Evolutionary conservation across 64 coral and sea anemone species (phyloP), one percentile per base, ranked within the genome.

Genomic region (Pocillopora damicornis): DNA sequence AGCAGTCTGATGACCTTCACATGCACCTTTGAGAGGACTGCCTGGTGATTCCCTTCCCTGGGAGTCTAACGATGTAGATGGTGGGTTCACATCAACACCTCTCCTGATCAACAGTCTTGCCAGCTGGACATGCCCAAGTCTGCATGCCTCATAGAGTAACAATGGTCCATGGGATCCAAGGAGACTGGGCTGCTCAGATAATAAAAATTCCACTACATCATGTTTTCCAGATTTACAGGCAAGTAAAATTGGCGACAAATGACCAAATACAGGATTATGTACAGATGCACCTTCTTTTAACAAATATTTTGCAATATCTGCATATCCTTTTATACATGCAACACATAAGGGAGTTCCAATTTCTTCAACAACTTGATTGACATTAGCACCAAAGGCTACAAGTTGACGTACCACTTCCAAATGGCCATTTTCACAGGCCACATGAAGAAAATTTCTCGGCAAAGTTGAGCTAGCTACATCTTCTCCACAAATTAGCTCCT

Each of bases 351-450:
- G 93, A 66, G 97, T 95, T 68, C 85, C 30, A 1, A 17, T 58
- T 63, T 93, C 74, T 22, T 61, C 38, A 35, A 88, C 90, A 56
- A 76, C 42, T 81, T 73, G 30, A 79, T 99, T 95, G 15, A 99
- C 88, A 86, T 99, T 88, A 60, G 78, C 93, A 86, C 93, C 91
- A 57, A 91, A 84, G 37, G 89, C 51, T 35, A 99, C 80, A 58
- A 99, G 74, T 59, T 99, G 90, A 26, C 73, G 80, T 18, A 95
- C 93, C 75, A 99, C 78, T 35, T 93, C 91, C 2, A 82, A 59
- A 74, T 99, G 90, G 15, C 97, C 97, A 88, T 93, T 90, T 59
- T 58, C 63, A 88, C 93, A 99, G 42, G 90, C 97, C 26, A 83
- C 71, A 83, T 91, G 93, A 9, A 92, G 61, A 37, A 92, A 87